Evolutionary conservation across 2,113 vertebrate species (phyloP), one percentile per base, ranked within the genome.

Genomic region (Paratilapia polleni): DNA sequence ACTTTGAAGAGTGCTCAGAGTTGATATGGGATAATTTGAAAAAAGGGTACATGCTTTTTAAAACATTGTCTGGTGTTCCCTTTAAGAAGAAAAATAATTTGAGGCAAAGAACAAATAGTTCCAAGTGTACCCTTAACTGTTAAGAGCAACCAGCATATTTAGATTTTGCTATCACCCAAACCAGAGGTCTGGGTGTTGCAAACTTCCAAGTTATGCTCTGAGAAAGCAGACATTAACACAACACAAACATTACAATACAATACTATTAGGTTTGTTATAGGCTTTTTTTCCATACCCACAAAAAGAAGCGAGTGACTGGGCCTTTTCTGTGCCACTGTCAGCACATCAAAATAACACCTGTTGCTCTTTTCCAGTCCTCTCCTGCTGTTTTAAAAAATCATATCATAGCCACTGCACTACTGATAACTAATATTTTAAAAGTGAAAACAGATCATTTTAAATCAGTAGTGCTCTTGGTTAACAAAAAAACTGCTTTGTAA

Each of bases 1-100:
- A 80, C 93, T 94, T 93, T 94, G 90, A 94, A 94, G 93, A 87
- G 74, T 10, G 41, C 49, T 78, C 64, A 15, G 64, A 43, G 57
- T 47, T 79, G 89, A 93, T 84, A 84, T 5, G 62, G 64, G 77
- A 28, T 36, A 88, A 91, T 93, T 87, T 76, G 4, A 73, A 70
- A 91, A 92, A 93, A 89, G 11, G 41, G 77, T 14, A 73, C 47
- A 34, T 34, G 47, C 47, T 73, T 73, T 54, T 54, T 14, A 73
- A 34, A 73, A 54, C 47, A 54, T 9, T 6, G 47, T 43, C 34
- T 73, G 47, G 11, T n/a, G 4, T 73, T 73, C 19, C 49, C 19
- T 54, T 54, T 34, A 14, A 31, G 43, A 31, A 70, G 66, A 73
- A 54, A 34, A n/a, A 12, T 4, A 13, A 31, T 5, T 73, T 52